Conservation (phyloP, 2,888 invertebrate species). For the Nasonovia ribisnigri region DNA sequence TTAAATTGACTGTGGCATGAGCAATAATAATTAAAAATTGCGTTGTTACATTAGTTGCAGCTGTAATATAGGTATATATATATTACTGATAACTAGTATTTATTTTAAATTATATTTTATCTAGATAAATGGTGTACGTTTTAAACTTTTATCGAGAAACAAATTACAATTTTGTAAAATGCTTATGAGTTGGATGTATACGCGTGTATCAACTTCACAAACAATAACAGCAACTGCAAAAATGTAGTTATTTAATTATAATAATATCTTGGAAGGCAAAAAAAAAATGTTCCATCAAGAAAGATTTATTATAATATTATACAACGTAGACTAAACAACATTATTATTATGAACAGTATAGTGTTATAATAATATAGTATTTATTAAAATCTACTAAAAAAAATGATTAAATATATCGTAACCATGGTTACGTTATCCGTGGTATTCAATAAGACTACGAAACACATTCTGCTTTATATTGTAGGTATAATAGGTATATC, state of each 20-base stretch:
- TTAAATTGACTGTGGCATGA: background rate
- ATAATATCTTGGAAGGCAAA: background rate
- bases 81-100: background rate
- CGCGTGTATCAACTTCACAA: background rate
- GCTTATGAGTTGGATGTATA: background rate
- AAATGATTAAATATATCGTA: background rate
- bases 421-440: background rate
- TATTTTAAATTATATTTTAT: background rate
- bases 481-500: background rate
- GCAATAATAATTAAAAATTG: background rate
- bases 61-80: background rate
- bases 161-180: background rate
- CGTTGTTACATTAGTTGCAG: background rate
- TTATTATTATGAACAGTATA: slow-evolving; percentile 1
- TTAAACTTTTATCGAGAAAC: slow-evolving; percentile 14
- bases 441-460: background rate
- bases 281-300: background rate
- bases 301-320: slow-evolving; percentile 14
- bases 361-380: background rate
- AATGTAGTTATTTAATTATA: slow-evolving; percentile 12
- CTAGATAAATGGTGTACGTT: background rate
- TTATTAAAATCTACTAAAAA: background rate
- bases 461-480: background rate
- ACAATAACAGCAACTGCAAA: background rate
- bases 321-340: background rate